phyloP scores from a whole-genome alignment of 2,113 vertebrate species.

The Orycteropus afer region DNA sequence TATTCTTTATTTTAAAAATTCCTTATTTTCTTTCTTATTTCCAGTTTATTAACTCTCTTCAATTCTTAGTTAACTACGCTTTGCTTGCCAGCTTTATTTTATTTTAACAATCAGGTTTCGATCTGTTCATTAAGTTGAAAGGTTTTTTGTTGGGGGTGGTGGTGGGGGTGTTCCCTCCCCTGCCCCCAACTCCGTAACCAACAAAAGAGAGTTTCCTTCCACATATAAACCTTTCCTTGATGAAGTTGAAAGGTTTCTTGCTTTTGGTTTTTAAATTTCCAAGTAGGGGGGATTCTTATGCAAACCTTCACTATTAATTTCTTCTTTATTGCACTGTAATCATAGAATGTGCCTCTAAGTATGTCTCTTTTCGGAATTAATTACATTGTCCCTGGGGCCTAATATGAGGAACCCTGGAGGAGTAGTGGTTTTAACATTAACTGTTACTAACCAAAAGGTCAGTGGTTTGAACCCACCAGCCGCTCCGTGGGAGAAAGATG shows the following conservation, averaged over 20 bases:
- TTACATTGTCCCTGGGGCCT: not conserved
- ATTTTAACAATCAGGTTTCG: not conserved
- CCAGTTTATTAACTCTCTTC: not conserved
- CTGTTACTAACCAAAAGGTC: no score
- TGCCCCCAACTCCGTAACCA: no score
- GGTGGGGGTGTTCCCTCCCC: no score
- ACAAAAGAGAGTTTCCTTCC: no score
- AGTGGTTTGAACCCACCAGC: no score
- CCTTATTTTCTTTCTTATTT: not conserved
- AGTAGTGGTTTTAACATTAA: no score
- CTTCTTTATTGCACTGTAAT: not conserved
- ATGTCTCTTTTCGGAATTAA: conserved; percentile 12
- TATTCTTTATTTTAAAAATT: conserved; percentile 11
- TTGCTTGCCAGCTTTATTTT: not conserved
- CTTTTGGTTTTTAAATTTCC: conserved; percentile 20
- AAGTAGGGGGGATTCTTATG: not conserved
- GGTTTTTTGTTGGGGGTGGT: no score
- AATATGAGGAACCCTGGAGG: no score
- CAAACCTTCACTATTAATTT: conserved; percentile 2
- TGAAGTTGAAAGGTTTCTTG: no score
- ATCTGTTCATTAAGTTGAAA: conserved; percentile 3
- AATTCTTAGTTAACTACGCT: not conserved
- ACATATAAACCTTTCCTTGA: no score
- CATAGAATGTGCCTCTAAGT: not conserved
- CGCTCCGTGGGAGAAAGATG: no score